Evolutionary conservation across 2,888 invertebrate genomes (phyloP).

Genomic region (Clepsis dumicolana): DNA sequence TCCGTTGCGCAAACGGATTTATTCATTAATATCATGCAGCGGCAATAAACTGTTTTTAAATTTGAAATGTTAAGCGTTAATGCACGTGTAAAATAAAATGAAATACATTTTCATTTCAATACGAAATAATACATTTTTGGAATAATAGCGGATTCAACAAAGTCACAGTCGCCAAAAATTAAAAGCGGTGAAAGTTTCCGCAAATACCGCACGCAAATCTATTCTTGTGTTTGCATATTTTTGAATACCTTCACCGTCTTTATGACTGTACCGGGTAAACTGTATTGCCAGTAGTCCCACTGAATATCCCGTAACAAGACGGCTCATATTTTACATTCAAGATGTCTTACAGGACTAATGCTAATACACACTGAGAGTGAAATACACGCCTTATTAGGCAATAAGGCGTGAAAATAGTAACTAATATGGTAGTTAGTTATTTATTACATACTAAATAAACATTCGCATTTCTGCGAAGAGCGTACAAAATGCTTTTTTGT

Average conservation of each 20-base stretch:
- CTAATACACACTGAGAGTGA: background rate
- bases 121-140: background rate
- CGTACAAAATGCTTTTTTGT: background rate
- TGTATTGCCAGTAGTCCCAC: background rate
- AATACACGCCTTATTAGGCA: background rate
- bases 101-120: too few species aligned
- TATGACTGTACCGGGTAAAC: background rate
- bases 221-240: background rate
- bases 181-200: background rate
- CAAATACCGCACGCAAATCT: background rate
- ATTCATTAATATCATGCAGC: background rate
- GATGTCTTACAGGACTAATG: background rate
- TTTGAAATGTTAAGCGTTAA: background rate
- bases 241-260: background rate
- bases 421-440: background rate
- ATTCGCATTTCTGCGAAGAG: background rate
- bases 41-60: background rate
- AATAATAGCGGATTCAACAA: background rate
- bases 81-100: too few species aligned
- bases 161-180: background rate
- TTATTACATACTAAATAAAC: conserved; percentile 8
- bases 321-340: background rate
- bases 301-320: background rate
- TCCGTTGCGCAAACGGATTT: background rate
- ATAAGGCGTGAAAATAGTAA: background rate